A percentile compares a stretch with the other conserved stretches of the same genome.
These are phyloP conservation scores for Pollenia griseotomentosa DNA, from an alignment of 2,888 invertebrate species.

Conservation along the genomic window DNA sequence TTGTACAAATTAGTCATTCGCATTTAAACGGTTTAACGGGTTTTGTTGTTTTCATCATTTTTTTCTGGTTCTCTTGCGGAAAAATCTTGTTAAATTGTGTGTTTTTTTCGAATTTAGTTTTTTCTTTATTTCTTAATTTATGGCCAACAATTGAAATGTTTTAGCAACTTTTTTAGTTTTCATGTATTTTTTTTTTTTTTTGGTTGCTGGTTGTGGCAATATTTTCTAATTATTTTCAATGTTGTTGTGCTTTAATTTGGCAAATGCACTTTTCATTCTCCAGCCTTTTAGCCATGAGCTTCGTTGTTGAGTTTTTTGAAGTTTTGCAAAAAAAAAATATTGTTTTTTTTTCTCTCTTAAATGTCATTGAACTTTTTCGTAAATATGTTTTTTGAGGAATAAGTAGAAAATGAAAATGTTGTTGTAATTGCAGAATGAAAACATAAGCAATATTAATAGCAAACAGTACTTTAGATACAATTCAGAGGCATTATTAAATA, in stretches of 20 bases:
- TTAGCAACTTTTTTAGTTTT: constrained; percentile 20
- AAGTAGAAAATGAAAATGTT: constrained; percentile 19
- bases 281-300: constrained; percentile 56
- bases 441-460: constrained; percentile 67
- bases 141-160: constrained; percentile 51
- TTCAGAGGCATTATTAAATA: constrained; percentile 65
- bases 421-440: constrained; percentile 62
- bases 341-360: constrained; percentile 23
- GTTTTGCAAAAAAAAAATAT: background rate
- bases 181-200: background rate
- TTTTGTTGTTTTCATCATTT: constrained; percentile 41
- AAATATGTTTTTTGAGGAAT: constrained; percentile 38
- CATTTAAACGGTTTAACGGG: constrained; percentile 63
- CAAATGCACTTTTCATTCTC: constrained; percentile 27
- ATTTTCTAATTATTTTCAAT: constrained; percentile 70
- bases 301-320: constrained; percentile 51
- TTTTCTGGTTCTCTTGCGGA: constrained; percentile 24
- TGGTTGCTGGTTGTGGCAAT: constrained; percentile 35
- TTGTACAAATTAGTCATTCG: constrained; percentile 59
- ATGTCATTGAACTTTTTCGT: constrained; percentile 71
- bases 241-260: constrained; percentile 45
- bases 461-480: constrained; percentile 60
- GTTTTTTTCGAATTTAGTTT: constrained; percentile 11
- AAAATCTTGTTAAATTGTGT: constrained; percentile 53
- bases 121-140: constrained; percentile 46